Conservation (phyloP, 2,113 vertebrate genomes). For the Poeciliopsis prolifica region DNA sequence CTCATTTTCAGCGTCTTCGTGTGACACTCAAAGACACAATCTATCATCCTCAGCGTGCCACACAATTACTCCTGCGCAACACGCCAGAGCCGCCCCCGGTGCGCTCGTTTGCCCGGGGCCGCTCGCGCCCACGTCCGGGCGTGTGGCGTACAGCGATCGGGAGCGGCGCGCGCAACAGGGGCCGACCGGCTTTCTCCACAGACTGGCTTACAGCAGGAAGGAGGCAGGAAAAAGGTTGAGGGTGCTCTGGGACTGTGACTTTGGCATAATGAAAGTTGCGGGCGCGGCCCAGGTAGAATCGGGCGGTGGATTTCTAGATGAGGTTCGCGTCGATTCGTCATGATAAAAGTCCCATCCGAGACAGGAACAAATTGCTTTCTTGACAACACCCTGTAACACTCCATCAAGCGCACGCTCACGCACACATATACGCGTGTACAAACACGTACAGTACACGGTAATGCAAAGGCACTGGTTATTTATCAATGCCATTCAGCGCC, state of each 20-base stretch:
- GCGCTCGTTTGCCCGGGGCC: neutral
- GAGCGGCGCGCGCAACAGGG: neutral
- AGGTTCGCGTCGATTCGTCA: slow-evolving; percentile 71
- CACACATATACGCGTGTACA: slow-evolving; percentile 12
- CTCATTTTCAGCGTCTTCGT: slow-evolving; percentile 60
- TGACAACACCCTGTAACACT: slow-evolving; percentile 78
- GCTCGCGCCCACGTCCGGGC: neutral
- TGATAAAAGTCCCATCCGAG: slow-evolving; percentile 71
- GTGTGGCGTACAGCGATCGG: neutral
- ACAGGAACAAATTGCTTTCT: slow-evolving; percentile 79
- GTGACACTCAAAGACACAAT: slow-evolving; percentile 60
- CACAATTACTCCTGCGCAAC: slow-evolving; percentile 20
- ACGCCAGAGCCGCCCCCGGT: neutral
- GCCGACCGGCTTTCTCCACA: slow-evolving; percentile 24
- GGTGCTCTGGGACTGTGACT: slow-evolving; percentile 50
- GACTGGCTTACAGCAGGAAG: slow-evolving; percentile 17
- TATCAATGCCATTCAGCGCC: slow-evolving; percentile 68
- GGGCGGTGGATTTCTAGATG: slow-evolving; percentile 59
- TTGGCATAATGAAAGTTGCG: slow-evolving; percentile 69
- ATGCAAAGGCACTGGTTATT: slow-evolving; percentile 58
- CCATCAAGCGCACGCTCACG: slow-evolving; percentile 59
- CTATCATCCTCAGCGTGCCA: slow-evolving; percentile 57
- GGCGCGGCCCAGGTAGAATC: slow-evolving; percentile 45
- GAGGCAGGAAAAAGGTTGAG: neutral
- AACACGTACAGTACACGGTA: slow-evolving; percentile 11